Evolutionary conservation across 2,797 vertebrate genomes (phyloP), one percentile per base, ranked within the genome.

Genomic region (Xenopus petersii): DNA sequence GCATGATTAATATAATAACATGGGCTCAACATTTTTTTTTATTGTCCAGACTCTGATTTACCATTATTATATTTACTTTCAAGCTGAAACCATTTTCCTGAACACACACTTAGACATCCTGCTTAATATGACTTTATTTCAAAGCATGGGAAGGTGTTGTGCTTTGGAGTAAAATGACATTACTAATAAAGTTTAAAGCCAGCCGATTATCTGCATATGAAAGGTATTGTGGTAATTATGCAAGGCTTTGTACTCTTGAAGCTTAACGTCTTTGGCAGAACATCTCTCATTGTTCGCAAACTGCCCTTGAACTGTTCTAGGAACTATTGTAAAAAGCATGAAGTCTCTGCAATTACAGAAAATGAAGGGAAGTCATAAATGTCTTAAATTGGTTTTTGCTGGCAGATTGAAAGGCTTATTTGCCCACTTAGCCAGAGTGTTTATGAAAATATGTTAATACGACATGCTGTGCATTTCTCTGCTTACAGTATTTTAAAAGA

Each of bases 331-430:
- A 36, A 56, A 42, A 36, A 69, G 15, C 15, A 5, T 26, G 16
- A 47, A 64, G 3, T 42, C 62, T 64, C 11, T 64, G 62, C 33
- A 46, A 47, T 64, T 46, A 64, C 62, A 64, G 62, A 64, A 47
- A 64, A n/a, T 64, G 62, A 64, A 17, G 62, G 12, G 58, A 60
- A 60, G 24, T 11, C 21, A 17, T 26, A 24, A 60, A 26, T 60
- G 10, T 26, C 17, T 26, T 60, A 24, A 24, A 46, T 64, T 46
- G 13, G 13, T 17, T 8, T 46, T 60, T 64, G 33, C 36, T 47
- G 4, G 36, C 36, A 47, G 36, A n/a, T 42, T 17, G 17, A 36
- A 56, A n/a, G 33, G 36, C 36, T 24, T 26, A 60, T 24, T 2
- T 12, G 58, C 17, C 21, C 10, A 26, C 24, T 60, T 12, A 60